Percentiles rank a stretch among this genome's conserved stretches.
Conservation (phyloP, 2,113 vertebrate species). For the Sakesphorus luctuosus region DNA sequence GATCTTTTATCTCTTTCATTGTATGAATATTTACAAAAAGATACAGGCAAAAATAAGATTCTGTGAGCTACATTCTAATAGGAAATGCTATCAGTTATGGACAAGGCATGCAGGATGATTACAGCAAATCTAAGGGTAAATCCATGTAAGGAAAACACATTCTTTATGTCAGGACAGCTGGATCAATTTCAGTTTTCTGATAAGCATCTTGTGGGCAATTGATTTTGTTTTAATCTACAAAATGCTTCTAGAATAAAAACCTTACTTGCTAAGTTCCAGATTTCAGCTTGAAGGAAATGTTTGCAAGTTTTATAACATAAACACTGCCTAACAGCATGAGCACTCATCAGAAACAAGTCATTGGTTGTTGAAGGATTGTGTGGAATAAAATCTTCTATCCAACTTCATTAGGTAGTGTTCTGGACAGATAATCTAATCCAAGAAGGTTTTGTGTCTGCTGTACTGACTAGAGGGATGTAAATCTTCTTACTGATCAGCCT, state of each 20-base stretch:
- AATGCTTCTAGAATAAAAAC: background rate
- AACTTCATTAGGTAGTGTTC: background rate
- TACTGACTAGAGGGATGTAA: background rate
- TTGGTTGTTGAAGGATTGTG: background rate
- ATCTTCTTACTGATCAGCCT: background rate
- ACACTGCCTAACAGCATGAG: background rate
- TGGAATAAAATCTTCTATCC: background rate
- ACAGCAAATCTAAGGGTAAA: background rate
- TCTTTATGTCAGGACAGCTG: background rate
- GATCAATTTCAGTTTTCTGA: constrained; percentile 58
- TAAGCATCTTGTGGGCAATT: constrained; percentile 26
- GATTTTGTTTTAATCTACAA: constrained; percentile 42
- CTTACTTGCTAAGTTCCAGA: background rate
- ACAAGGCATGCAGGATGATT: background rate
- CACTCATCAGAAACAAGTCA: background rate
- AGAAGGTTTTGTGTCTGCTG: background rate
- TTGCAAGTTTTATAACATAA: background rate
- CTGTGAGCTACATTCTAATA: constrained; percentile 8
- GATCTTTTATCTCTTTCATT: background rate
- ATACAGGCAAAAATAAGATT: background rate
- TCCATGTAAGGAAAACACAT: background rate
- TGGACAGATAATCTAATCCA: background rate
- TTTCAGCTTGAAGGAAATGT: constrained; percentile 7
- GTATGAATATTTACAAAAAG: constrained; percentile 25
- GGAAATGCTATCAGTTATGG: constrained; percentile 1